Evolutionary conservation across 53 echinoderm and acorn worm genomes (phyloP).

Genomic region (Henricia sp.): DNA sequence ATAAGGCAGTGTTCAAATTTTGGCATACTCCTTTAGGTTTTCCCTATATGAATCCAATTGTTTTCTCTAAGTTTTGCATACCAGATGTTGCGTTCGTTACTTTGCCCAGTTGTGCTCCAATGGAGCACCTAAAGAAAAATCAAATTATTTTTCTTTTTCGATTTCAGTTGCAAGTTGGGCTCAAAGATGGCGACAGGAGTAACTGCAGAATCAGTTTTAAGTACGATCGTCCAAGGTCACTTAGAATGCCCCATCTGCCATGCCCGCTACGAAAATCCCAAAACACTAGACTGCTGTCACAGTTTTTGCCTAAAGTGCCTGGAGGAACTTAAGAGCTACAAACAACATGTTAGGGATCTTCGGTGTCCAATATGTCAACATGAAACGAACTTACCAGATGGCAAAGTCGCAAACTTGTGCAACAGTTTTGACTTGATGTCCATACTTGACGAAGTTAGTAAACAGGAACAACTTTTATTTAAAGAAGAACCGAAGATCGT

Average conservation of each 20-base stretch:
- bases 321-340: neutral
- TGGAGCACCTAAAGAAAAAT: too few relatives aligned
- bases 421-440: neutral
- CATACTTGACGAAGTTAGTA: conserved; percentile 22
- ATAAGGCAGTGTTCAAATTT: too few relatives aligned
- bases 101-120: too few relatives aligned
- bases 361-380: conserved; percentile 9
- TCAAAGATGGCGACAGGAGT: conserved; percentile 28
- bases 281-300: conserved; percentile 31
- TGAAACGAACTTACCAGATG: conserved; percentile 1
- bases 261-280: conserved; percentile 7
- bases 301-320: conserved; percentile 2
- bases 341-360: neutral
- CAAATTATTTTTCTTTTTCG: neutral
- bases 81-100: too few relatives aligned
- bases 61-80: too few relatives aligned
- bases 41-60: too few relatives aligned
- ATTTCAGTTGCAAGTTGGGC: neutral
- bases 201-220: neutral
- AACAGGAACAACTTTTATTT: conserved; percentile 27
- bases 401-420: neutral
- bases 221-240: conserved; percentile 9
- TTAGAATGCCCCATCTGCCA: conserved; percentile 44
- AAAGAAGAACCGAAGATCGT: conserved; percentile 1
- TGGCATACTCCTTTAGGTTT: too few relatives aligned